Percentiles rank a stretch among this genome's conserved stretches.
Evolutionary conservation across 2,113 vertebrate genomes (phyloP).

Genomic region (Pelodiscus sinensis): DNA sequence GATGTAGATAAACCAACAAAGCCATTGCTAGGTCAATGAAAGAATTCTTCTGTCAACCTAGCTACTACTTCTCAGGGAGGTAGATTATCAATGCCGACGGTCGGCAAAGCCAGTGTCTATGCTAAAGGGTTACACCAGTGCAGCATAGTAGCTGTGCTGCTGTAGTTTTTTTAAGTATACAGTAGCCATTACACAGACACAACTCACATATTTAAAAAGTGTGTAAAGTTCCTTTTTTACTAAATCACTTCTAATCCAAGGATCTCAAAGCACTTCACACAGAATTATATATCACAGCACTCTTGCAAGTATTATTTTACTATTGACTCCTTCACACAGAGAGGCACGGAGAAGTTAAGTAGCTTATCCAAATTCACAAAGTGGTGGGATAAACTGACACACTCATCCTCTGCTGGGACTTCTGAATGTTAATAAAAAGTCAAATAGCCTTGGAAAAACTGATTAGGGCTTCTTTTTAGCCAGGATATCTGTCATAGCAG

Average conservation of each 20-base stretch:
- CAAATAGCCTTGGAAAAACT: neutral
- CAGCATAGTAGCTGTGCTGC: too few relatives aligned
- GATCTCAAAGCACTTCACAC: neutral
- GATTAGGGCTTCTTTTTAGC: neutral
- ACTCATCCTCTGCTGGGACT: neutral
- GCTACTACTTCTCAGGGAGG: neutral
- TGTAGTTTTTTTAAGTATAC: neutral
- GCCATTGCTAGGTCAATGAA: neutral
- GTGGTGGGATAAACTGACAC: neutral
- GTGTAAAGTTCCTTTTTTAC: neutral
- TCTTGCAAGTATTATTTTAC: neutral
- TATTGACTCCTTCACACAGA: neutral
- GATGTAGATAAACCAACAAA: too few relatives aligned
- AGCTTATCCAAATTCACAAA: neutral
- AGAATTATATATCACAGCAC: neutral
- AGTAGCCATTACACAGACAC: neutral
- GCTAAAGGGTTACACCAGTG: neutral
- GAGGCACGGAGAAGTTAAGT: neutral
- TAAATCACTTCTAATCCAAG: neutral
- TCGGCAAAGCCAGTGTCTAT: neutral
- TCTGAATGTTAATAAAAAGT: neutral
- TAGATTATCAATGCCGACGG: neutral
- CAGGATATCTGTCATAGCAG: neutral
- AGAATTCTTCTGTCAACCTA: neutral
- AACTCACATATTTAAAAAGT: neutral